Evolutionary conservation across 2,888 invertebrate species (phyloP), one percentile per base, ranked within the genome.

Genomic region (Andrena bicolor): DNA sequence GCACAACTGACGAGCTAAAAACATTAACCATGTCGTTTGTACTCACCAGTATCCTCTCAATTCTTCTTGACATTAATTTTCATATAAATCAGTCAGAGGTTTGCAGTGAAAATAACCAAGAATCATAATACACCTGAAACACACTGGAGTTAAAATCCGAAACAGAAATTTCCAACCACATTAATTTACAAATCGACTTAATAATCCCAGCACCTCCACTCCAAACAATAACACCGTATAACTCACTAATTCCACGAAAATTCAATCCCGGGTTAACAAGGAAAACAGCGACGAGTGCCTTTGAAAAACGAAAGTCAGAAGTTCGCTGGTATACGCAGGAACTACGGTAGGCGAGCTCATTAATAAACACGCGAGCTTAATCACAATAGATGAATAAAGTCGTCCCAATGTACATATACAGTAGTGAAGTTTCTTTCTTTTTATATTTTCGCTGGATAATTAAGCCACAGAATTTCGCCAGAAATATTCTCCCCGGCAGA

Each of bases 291-390:
- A 20, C 49, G 65, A 51, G 20, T 49, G 65, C 20, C 51, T 65
- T 1, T 3, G 35, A 56, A 35, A 26, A 56, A 69, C 56, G 68
- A 69, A 69, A 69, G 68, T 69, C 35, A 23, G 70, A 48, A 51
- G 49, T 35, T 13, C 30, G 2, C 32, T n/a, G 26, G 10, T 56
- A 8, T 35, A 35, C 32, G 35, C 68, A 69, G 68, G 68, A 69
- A 69, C 68, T 41, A 69, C 68, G 68, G 68, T 23, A 41, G 35
- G 56, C 56, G 35, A 56, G 56, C 68, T 69, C 56, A 69, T 69
- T 69, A 69, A 69, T 69, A 69, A 69, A 56, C 56, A 16, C 53
- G 35, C n/a, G 56, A 35, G 35, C 53, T 53, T 56, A 56, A 69
- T 69, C 56, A 56, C 56, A 69, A 56, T 16, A 10, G 32, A 35